These are phyloP conservation scores for Oreamnos americanus DNA, from an alignment of 2,113 vertebrate species.

Conservation along the genomic window DNA sequence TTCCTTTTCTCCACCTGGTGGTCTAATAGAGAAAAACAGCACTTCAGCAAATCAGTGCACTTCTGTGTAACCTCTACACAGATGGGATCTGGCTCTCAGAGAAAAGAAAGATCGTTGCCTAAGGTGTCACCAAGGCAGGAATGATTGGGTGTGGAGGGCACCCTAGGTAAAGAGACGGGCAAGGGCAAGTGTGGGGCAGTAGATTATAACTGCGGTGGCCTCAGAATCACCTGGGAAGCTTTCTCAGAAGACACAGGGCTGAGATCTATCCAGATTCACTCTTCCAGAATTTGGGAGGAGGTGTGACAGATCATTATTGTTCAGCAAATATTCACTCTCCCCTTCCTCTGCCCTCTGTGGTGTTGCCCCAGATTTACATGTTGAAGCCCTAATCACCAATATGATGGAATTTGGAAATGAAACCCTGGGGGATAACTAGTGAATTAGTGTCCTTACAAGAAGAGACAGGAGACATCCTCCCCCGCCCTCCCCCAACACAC, in stretches of 20 bases:
- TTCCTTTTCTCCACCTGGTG: background rate
- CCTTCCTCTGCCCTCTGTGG: background rate
- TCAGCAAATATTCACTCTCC: background rate
- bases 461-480: too few species aligned
- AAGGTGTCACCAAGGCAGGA: background rate
- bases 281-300: background rate
- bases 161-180: rapidly evolving
- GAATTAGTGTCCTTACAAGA: background rate
- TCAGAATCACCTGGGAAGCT: background rate
- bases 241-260: background rate
- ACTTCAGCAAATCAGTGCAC: background rate
- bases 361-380: background rate
- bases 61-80: background rate
- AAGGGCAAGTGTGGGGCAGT: background rate
- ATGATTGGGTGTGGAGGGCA: too few species aligned
- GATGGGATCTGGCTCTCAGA: background rate
- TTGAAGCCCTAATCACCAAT: background rate
- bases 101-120: background rate
- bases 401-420: background rate
- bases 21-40: background rate
- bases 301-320: background rate
- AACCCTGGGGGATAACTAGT: background rate
- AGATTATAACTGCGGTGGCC: background rate
- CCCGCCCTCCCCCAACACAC: too few species aligned
- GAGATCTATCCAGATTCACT: background rate